Evolutionary conservation across 1,140 invertebrate species (phyloP).

Genomic region (Drosophila sp.): DNA sequence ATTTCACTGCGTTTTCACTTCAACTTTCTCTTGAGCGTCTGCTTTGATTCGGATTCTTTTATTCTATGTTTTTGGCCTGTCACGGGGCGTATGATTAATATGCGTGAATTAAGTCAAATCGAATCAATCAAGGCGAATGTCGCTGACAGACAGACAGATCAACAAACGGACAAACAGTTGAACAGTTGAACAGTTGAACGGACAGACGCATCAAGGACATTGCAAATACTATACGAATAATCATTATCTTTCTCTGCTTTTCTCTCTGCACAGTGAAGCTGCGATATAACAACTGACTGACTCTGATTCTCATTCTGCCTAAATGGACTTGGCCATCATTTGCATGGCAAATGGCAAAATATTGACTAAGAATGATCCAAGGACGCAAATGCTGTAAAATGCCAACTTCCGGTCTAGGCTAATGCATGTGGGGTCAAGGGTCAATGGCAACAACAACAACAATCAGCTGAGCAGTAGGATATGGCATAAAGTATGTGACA

Average conservation of each 20-base stretch:
- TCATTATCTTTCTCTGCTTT: not conserved
- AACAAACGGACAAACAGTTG: slow-evolving; percentile 21
- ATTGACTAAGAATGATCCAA: slow-evolving; percentile 39
- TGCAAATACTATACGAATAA: slow-evolving; percentile 7
- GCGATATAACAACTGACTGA: slow-evolving; percentile 6
- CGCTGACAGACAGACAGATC: slow-evolving; percentile 40
- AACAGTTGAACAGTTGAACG: slow-evolving; percentile 12
- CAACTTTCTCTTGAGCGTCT: not conserved
- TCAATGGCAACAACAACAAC: slow-evolving; percentile 21
- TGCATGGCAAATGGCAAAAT: slow-evolving; percentile 70
- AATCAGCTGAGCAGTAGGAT: slow-evolving; percentile 20
- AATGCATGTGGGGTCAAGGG: slow-evolving; percentile 49
- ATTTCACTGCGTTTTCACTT: slow-evolving; percentile 18
- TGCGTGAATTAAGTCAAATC: slow-evolving; percentile 82
- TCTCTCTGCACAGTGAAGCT: slow-evolving; percentile 10
- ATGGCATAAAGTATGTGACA: slow-evolving; percentile 70
- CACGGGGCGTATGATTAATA: slow-evolving; percentile 78
- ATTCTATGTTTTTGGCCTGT: slow-evolving; percentile 22
- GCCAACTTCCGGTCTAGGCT: slow-evolving; percentile 70
- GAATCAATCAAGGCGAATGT: slow-evolving; percentile 77
- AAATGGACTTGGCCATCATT: slow-evolving; percentile 40
- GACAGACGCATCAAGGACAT: slow-evolving; percentile 25
- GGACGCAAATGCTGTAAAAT: slow-evolving; percentile 65
- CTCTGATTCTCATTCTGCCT: not conserved
- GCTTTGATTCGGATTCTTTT: slow-evolving; percentile 50